Percentiles rank a stretch among this genome's conserved stretches.
Conservation (phyloP, 2,888 invertebrate genomes). For the Balanococcus diminutus region DNA sequence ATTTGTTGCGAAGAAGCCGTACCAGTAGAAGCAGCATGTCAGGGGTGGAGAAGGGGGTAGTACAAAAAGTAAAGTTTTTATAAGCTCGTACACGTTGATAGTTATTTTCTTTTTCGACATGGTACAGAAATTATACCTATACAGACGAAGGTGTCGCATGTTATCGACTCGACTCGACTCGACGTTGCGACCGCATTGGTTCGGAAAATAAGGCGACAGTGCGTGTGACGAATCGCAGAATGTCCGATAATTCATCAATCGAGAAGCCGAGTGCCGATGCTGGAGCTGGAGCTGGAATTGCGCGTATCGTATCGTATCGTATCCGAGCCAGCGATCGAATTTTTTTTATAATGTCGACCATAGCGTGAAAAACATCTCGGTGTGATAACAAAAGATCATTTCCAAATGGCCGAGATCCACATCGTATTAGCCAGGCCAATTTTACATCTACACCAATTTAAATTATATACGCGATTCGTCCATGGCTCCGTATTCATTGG, state of each 20-base stretch:
- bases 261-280: constrained; percentile 35
- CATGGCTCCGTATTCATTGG: not conserved
- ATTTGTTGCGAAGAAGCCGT: constrained; percentile 14
- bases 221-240: constrained; percentile 54
- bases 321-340: constrained; percentile 17
- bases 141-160: not conserved
- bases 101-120: not conserved
- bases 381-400: constrained; percentile 35
- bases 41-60: not conserved
- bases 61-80: not conserved
- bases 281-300: constrained; percentile 42
- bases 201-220: constrained; percentile 44
- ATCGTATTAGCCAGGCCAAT: not conserved
- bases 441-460: not conserved
- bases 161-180: not conserved
- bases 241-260: constrained; percentile 53
- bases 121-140: not conserved
- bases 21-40: not conserved
- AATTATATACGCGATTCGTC: not conserved
- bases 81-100: not conserved
- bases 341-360: constrained; percentile 44
- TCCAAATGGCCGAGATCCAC: not conserved
- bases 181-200: constrained; percentile 38
- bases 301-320: too few relatives aligned
- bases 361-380: constrained; percentile 34